Evolutionary conservation across 1,140 invertebrate genomes (phyloP), one percentile per base, ranked within the genome.

Genomic region (Dolichoris vasculosae): DNA sequence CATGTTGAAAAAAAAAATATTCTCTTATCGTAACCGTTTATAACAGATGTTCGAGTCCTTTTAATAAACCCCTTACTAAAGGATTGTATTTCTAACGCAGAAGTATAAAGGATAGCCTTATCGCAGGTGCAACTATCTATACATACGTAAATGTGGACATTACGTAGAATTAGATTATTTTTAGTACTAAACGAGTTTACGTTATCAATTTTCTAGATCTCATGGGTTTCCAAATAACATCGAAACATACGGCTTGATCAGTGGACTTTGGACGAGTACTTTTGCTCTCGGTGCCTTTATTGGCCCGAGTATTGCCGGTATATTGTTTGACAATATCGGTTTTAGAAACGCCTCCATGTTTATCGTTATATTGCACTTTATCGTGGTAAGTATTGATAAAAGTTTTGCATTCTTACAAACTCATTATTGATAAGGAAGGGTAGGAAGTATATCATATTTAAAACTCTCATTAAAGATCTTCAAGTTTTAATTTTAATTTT

Each of bases 271-370:
- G 96, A 97, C 97, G 0, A 97, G 97, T 20, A 95, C 96, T 0
- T 97, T 97, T 90, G 97, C 97, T 3, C 93, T 97, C 0, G 97
- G 97, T n/a, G 96, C 96, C 40, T 97, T 97, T 90, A 95, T 97
- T 43, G 97, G 97, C 0, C 97, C 97, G 1, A 96, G 96, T 1
- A 93, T 97, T 0, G 96, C 96, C 51, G 97, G 97, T 13, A 94
- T 97, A 63, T 93, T 98, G 0, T 95, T 96, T 85, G 96, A 98
- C 87, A 94, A 93, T 76, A 95, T 96, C 64, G 96, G 96, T 1
- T 98, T 97, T 90, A 90, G 94, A 83, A 94, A 95, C 86, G 95
- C 95, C 0, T 96, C 96, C 0, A 92, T 96, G 90, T 97, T 97
- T 87, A 95, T 97, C n/a, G 94, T 96, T 26, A 90, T 94, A 3